These are phyloP conservation scores for Manacus vitellinus DNA, from an alignment of 2,113 vertebrate genomes.

Conservation along the genomic window DNA sequence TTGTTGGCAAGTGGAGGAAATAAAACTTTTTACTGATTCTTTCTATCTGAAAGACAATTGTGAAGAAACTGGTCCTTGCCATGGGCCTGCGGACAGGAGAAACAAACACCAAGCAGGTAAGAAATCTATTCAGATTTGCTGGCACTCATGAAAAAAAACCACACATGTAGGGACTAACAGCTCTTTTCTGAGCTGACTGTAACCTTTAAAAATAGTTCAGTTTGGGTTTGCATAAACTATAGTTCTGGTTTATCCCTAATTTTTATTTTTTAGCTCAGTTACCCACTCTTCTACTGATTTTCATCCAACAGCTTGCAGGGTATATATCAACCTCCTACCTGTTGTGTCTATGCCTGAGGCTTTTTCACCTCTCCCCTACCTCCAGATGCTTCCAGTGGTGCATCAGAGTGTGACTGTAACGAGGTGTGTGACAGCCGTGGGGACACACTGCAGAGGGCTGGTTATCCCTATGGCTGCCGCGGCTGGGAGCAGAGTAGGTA, in stretches of 20 bases:
- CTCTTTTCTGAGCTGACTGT: background rate
- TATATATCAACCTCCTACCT: background rate
- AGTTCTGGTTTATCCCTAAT: background rate
- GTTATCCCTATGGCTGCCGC: fast-evolving
- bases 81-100: background rate
- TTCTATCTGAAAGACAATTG: background rate
- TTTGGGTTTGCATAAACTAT: background rate
- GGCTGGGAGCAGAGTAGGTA: background rate
- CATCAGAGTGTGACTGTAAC: background rate
- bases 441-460: background rate
- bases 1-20: background rate
- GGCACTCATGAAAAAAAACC: background rate
- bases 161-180: background rate
- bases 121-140: background rate
- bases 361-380: background rate
- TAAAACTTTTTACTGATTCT: background rate
- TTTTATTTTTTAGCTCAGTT: background rate
- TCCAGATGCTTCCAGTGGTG: background rate
- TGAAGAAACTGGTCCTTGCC: background rate
- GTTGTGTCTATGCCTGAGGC: background rate
- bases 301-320: background rate
- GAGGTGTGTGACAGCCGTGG: background rate
- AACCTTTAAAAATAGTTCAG: background rate
- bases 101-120: background rate
- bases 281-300: background rate